Evolutionary conservation across 2,797 vertebrate species (phyloP).

Genomic region (Euthynnus affinis): DNA sequence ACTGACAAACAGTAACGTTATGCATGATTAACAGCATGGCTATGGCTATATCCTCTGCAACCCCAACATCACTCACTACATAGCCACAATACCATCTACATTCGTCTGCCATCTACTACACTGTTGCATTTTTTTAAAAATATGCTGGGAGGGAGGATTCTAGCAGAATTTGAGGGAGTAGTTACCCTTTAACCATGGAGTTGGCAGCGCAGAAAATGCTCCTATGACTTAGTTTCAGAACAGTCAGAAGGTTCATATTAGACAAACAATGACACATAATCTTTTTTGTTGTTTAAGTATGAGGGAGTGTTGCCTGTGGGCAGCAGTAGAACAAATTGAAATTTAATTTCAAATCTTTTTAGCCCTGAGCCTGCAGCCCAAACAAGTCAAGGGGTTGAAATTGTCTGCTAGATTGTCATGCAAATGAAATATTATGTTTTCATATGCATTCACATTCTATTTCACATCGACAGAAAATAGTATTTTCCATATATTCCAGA

Average conservation of each 20-base stretch:
- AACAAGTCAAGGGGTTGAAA: constrained; percentile 5
- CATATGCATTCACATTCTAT: neutral
- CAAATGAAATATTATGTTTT: constrained; percentile 6
- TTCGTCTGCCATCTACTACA: too few relatives aligned
- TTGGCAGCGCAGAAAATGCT: neutral
- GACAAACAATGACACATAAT: neutral
- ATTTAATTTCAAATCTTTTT: neutral
- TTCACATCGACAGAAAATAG: neutral
- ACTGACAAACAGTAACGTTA: too few relatives aligned
- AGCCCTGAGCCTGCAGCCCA: neutral
- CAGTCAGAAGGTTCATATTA: neutral
- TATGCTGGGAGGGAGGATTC: too few relatives aligned
- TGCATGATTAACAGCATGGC: too few relatives aligned
- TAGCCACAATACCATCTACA: too few relatives aligned
- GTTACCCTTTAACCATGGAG: neutral
- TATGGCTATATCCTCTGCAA: too few relatives aligned
- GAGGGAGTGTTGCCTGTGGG: neutral
- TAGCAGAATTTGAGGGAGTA: too few relatives aligned
- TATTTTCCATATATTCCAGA: constrained; percentile 8
- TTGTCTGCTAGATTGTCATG: neutral
- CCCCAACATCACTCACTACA: too few relatives aligned
- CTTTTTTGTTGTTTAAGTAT: neutral
- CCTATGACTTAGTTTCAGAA: neutral
- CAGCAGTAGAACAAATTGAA: neutral
- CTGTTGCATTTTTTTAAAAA: too few relatives aligned